phyloP scores from a whole-genome alignment of 2,888 invertebrate species.

The Caradrina clavipalpis region DNA sequence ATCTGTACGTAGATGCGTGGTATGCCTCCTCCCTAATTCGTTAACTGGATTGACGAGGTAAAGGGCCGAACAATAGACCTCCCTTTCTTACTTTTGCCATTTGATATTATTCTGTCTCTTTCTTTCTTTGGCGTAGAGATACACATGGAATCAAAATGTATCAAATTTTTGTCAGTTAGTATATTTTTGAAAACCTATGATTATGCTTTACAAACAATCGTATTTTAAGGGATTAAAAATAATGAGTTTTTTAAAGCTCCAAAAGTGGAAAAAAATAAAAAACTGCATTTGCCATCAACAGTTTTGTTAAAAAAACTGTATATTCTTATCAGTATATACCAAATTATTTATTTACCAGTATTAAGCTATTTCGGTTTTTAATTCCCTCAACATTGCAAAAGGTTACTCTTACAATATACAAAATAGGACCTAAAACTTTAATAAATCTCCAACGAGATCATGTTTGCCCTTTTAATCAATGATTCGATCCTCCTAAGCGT shows the following conservation, averaged over 20 bases:
- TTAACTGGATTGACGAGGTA: constrained; percentile 53
- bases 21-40: constrained; percentile 57
- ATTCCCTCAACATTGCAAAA: not conserved
- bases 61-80: constrained; percentile 31
- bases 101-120: constrained; percentile 38
- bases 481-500: constrained; percentile 17
- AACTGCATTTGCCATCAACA: no score
- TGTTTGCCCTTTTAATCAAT: constrained; percentile 17
- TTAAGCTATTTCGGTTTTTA: no score
- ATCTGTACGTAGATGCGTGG: constrained; percentile 15
- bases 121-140: constrained; percentile 33
- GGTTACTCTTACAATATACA: no score
- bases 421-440: not conserved
- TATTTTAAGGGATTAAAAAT: constrained; percentile 11
- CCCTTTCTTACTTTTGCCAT: constrained; percentile 25
- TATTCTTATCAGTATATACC: no score
- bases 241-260: not conserved
- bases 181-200: constrained; percentile 13
- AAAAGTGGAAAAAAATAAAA: not conserved
- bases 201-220: not conserved
- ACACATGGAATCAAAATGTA: constrained; percentile 45
- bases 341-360: no score
- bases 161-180: constrained; percentile 2
- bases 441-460: not conserved
- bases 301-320: no score